Evolutionary conservation across 2,797 vertebrate species (phyloP).

Genomic region (Catharus ustulatus): DNA sequence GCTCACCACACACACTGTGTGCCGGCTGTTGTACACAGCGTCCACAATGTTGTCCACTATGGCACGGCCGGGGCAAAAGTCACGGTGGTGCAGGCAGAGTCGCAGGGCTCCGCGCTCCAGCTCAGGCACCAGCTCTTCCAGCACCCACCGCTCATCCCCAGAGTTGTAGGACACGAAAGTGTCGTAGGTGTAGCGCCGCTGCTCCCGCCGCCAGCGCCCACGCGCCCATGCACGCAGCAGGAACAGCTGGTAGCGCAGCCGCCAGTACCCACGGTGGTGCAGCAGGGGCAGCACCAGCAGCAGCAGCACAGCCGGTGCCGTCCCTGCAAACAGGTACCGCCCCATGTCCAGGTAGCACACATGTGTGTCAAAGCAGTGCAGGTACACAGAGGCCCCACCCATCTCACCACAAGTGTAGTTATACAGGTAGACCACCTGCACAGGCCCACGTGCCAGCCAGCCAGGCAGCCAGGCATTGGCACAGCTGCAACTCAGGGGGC

Average conservation of each 20-base stretch:
- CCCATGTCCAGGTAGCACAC: neutral
- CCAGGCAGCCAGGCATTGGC: conserved; percentile 80
- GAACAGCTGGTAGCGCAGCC: neutral
- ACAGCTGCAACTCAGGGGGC: conserved; percentile 84
- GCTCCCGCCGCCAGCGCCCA: neutral
- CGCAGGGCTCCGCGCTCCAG: neutral
- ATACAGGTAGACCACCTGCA: conserved; percentile 24
- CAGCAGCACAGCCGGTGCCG: neutral
- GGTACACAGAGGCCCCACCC: neutral
- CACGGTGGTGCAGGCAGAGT: conserved; percentile 9
- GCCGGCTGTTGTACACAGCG: neutral
- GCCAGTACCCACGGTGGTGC: neutral
- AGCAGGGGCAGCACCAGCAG: neutral
- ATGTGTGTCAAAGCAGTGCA: neutral
- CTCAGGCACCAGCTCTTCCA: neutral
- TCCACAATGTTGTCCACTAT: conserved; percentile 7
- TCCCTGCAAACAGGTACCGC: neutral
- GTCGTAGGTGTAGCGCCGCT: neutral
- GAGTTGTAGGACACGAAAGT: neutral
- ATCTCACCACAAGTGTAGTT: neutral
- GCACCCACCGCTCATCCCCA: neutral
- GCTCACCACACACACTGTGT: neutral
- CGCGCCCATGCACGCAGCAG: neutral
- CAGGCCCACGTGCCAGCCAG: conserved; percentile 51
- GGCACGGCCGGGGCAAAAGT: neutral